phyloP scores from a whole-genome alignment of 2,797 vertebrate genomes.

The Decapterus maruadsi region DNA sequence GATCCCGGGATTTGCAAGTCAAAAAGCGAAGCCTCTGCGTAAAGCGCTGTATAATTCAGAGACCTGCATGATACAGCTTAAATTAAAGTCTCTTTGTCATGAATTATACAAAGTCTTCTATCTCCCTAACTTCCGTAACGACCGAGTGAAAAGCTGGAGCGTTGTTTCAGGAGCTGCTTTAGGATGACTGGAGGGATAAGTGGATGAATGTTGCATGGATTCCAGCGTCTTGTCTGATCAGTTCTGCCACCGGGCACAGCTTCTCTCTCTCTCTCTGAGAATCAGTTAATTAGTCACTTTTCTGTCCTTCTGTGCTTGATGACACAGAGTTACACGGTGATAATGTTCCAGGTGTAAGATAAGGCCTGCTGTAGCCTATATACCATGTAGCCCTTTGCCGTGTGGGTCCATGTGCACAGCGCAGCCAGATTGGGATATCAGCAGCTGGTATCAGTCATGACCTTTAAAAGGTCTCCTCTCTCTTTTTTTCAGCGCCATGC shows the following conservation, averaged over 20 bases:
- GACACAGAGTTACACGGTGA: not conserved
- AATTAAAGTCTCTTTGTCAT: constrained; percentile 35
- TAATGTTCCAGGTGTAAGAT: not conserved
- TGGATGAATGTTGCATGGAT: not conserved
- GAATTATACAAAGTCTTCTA: constrained; percentile 45
- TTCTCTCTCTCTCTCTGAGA: not conserved
- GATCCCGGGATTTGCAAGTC: constrained; percentile 5
- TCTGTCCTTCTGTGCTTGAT: no score
- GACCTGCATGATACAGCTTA: constrained; percentile 37
- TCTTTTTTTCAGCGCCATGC: constrained; percentile 12
- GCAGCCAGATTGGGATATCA: not conserved
- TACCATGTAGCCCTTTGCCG: not conserved
- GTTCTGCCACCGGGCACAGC: not conserved
- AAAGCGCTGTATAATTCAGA: constrained; percentile 39
- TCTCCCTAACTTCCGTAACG: constrained; percentile 33
- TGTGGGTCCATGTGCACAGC: not conserved
- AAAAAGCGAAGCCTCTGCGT: constrained; percentile 19
- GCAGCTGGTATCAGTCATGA: constrained; percentile 5
- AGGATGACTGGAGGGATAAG: constrained; percentile 6
- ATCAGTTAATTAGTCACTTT: constrained; percentile 5
- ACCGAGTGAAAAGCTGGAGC: constrained; percentile 2
- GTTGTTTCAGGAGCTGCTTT: constrained; percentile 2
- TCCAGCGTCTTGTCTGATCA: not conserved
- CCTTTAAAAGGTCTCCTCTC: constrained; percentile 35
- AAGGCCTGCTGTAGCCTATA: no score